Percentiles rank a stretch among this genome's conserved stretches.
These are phyloP conservation scores for Helarctos malayanus DNA, from an alignment of 2,797 vertebrate species.

Conservation along the genomic window DNA sequence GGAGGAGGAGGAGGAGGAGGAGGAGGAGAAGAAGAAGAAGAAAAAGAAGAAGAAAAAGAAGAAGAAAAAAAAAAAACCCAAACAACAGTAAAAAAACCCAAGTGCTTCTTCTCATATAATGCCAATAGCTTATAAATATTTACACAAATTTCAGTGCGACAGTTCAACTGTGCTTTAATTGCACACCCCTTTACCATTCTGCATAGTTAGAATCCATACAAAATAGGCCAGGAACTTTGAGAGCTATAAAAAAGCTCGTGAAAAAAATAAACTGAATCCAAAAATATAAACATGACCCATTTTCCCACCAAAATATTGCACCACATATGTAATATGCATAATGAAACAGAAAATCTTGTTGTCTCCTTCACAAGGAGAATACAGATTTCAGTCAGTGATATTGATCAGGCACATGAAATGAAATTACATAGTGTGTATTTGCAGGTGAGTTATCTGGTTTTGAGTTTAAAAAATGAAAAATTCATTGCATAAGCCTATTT, in stretches of 20 bases:
- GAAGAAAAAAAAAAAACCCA: neutral
- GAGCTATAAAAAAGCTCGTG: conserved; percentile 35
- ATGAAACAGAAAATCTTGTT: conserved; percentile 30
- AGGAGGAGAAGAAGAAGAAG: too few relatives aligned
- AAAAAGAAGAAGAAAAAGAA: neutral
- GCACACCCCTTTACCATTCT: neutral
- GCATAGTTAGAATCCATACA: neutral
- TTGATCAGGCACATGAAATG: conserved; percentile 5
- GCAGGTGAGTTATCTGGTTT: conserved; percentile 67
- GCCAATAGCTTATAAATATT: conserved; percentile 35
- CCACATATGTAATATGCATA: conserved; percentile 24
- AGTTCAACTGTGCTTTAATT: conserved; percentile 47
- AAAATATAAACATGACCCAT: conserved; percentile 71
- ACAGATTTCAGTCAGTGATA: neutral
- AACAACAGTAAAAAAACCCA: neutral
- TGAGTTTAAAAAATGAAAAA: conserved; percentile 74
- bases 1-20: fast-evolving
- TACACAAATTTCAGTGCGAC: neutral
- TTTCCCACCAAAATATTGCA: conserved; percentile 60
- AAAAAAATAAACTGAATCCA: conserved; percentile 60
- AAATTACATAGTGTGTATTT: conserved; percentile 57
- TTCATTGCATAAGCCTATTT: conserved; percentile 68
- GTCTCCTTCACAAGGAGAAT: conserved; percentile 45
- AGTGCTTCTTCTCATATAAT: neutral
- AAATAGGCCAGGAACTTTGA: conserved; percentile 64